Conservation (phyloP, 2,797 vertebrate species). For the Clarias fuscus region DNA sequence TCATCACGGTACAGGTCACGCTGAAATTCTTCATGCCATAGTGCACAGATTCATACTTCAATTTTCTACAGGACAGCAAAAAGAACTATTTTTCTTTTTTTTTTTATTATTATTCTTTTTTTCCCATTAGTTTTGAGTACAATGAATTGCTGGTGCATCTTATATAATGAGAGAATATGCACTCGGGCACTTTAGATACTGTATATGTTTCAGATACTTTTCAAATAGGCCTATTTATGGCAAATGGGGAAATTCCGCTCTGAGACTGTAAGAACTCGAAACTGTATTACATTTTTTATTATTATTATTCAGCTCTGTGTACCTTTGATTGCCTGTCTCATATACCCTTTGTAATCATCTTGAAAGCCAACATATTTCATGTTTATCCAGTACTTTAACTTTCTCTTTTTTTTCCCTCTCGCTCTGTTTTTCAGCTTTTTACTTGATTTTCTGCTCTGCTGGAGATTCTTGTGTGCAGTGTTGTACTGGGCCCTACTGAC, state of each 20-base stretch:
- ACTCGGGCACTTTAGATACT: neutral
- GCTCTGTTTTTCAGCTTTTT: neutral
- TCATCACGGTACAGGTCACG: neutral
- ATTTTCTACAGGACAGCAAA: neutral
- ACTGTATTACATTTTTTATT: neutral
- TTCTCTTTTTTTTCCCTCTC: neutral
- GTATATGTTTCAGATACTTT: neutral
- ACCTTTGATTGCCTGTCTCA: neutral
- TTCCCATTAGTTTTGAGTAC: neutral
- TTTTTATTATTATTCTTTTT: no score
- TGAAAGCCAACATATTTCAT: neutral
- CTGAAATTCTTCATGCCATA: neutral
- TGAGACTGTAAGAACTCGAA: neutral
- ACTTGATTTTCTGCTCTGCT: conserved; percentile 21
- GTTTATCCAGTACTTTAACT: conserved; percentile 1
- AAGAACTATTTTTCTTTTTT: neutral
- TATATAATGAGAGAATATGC: neutral
- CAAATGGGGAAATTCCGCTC: neutral
- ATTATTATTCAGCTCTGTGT: neutral
- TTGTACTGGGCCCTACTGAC: neutral
- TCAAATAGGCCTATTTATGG: conserved; percentile 5
- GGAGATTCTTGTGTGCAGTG: conserved; percentile 2
- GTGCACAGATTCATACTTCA: neutral
- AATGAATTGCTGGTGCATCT: neutral
- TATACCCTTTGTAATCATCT: neutral